These are phyloP conservation scores for Sciurus niger DNA, from an alignment of 2,113 vertebrate species.

Conservation along the genomic window DNA sequence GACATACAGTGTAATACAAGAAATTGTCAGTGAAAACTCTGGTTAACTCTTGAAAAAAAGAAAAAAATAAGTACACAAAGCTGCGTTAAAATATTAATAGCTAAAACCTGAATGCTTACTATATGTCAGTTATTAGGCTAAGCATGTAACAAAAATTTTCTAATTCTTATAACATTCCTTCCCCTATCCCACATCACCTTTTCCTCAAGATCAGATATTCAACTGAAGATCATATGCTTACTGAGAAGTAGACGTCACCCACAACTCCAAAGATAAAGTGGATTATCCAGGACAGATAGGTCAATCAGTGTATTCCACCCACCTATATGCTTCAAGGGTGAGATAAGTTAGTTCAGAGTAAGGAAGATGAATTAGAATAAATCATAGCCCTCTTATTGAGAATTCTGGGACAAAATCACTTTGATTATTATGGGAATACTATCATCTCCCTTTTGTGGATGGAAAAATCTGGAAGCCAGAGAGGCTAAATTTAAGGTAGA, in stretches of 20 bases:
- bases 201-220: neutral
- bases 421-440: neutral
- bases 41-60: neutral
- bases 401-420: slow-evolving; percentile 35
- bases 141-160: neutral
- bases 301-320: neutral
- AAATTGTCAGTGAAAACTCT: neutral
- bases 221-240: neutral
- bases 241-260: neutral
- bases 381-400: neutral
- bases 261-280: neutral
- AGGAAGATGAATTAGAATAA: neutral
- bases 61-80: neutral
- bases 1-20: neutral
- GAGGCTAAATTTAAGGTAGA: neutral
- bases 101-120: neutral
- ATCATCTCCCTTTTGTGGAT: neutral
- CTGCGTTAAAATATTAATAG: neutral
- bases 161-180: slow-evolving; percentile 7
- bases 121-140: neutral
- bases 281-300: neutral
- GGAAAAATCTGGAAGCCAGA: neutral
- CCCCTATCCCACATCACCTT: neutral
- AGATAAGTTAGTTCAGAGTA: neutral
- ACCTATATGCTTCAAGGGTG: neutral